phyloP scores from a whole-genome alignment of 2,113 vertebrate genomes.

The Mobula hypostoma region DNA sequence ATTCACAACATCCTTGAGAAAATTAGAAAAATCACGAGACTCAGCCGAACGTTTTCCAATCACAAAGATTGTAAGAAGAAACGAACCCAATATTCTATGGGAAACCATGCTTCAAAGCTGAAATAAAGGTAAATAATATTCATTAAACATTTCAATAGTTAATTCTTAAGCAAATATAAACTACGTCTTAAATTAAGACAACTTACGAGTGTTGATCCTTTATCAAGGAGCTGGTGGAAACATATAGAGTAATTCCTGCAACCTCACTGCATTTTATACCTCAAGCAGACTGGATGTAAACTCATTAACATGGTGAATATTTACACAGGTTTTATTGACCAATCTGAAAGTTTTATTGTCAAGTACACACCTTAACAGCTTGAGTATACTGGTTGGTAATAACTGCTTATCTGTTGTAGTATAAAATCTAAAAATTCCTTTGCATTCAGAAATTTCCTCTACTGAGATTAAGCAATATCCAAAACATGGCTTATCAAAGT shows the following conservation, averaged over 20 bases:
- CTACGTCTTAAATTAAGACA: not conserved
- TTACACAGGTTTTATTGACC: not conserved
- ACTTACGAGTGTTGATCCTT: not conserved
- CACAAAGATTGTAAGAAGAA: not conserved
- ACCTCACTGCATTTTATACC: slow-evolving; percentile 4
- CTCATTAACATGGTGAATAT: slow-evolving; percentile 25
- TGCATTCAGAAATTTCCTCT: not conserved
- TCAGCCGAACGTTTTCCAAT: not conserved
- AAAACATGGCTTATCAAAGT: not conserved
- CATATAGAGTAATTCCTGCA: not conserved
- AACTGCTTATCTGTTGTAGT: not conserved
- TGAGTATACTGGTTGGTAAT: not conserved
- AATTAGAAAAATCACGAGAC: too few species aligned
- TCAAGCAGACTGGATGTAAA: not conserved
- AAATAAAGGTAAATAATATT: not conserved
- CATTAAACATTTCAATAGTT: not conserved
- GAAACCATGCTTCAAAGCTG: not conserved
- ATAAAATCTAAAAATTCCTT: slow-evolving; percentile 21
- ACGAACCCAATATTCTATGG: not conserved
- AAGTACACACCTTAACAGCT: not conserved
- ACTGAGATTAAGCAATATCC: not conserved
- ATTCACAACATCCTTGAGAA: not conserved
- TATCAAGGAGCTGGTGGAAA: not conserved
- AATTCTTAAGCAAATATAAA: not conserved
- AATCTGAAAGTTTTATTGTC: not conserved